Evolutionary conservation across 2,888 invertebrate genomes (phyloP).

Genomic region (Melikaiella ostensackeni): DNA sequence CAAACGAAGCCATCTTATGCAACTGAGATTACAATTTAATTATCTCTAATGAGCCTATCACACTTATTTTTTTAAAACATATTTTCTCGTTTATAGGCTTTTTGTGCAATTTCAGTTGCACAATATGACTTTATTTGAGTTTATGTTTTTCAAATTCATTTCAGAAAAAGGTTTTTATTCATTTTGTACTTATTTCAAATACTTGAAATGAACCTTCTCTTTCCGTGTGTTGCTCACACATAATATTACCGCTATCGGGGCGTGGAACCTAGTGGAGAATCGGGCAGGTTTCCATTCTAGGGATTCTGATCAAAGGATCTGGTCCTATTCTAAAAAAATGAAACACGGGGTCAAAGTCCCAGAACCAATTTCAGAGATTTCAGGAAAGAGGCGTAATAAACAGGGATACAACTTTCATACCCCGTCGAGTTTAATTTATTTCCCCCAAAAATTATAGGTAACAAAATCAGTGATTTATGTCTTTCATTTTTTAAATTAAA

Average conservation of each 20-base stretch:
- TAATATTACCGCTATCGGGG: constrained; percentile 23
- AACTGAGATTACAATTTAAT: too few relatives aligned
- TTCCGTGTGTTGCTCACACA: neutral
- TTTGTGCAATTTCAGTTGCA: too few relatives aligned
- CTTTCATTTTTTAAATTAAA: neutral
- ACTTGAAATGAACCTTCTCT: neutral
- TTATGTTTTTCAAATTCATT: too few relatives aligned
- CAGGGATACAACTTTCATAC: neutral
- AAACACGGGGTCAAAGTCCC: constrained; percentile 30
- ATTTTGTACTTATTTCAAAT: too few relatives aligned
- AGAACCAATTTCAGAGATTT: constrained; percentile 34
- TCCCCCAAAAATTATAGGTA: constrained; percentile 25
- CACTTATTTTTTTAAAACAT: too few relatives aligned
- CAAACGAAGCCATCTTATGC: too few relatives aligned
- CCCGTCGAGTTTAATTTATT: constrained; percentile 28
- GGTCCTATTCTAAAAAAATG: constrained; percentile 18
- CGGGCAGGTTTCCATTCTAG: constrained; percentile 36
- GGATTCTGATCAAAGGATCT: constrained; percentile 31
- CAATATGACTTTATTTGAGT: too few relatives aligned
- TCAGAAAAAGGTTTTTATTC: too few relatives aligned
- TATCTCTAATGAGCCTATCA: too few relatives aligned
- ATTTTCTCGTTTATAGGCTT: too few relatives aligned
- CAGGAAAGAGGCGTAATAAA: constrained; percentile 31
- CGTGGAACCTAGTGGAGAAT: constrained; percentile 24
- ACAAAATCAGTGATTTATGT: constrained; percentile 26